Evolutionary conservation across 92 coral and sea anemone genomes (phyloP).

Genomic region (Parazoanthus swiftii): DNA sequence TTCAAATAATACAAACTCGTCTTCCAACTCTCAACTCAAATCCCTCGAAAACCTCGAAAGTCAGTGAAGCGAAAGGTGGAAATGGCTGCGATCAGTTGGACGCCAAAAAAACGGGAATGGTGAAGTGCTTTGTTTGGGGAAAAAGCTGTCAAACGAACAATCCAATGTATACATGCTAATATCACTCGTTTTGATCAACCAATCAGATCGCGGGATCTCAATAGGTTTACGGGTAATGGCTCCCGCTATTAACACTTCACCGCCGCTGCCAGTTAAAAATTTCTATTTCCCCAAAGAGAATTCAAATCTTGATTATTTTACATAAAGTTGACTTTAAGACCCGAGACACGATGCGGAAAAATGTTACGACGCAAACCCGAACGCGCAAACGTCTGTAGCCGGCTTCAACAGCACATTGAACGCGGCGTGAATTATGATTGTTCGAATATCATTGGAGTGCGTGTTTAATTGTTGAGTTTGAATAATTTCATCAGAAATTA

Average conservation of each 20-base stretch:
- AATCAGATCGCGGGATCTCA: slow-evolving; percentile 75
- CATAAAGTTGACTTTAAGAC: slow-evolving; percentile 49
- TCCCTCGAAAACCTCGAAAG: neutral
- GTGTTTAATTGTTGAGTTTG: slow-evolving; percentile 38
- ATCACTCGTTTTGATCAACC: slow-evolving; percentile 50
- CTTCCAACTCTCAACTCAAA: neutral
- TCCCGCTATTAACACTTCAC: slow-evolving; percentile 46
- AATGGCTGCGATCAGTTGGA: slow-evolving; percentile 12
- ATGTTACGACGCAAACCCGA: neutral
- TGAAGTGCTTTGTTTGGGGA: slow-evolving; percentile 19
- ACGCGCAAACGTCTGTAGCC: neutral
- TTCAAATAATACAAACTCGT: neutral
- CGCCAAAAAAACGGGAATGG: slow-evolving; percentile 13
- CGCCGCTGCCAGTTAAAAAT: slow-evolving; percentile 27
- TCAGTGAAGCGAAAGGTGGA: slow-evolving; percentile 2
- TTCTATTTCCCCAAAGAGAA: slow-evolving; percentile 55
- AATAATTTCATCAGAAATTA: slow-evolving; percentile 20
- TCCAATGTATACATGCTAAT: slow-evolving; percentile 52
- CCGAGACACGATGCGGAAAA: slow-evolving; percentile 29
- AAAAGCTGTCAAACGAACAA: slow-evolving; percentile 34
- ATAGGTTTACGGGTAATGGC: slow-evolving; percentile 81
- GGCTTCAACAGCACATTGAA: neutral
- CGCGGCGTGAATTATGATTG: neutral
- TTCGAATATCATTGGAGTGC: slow-evolving; percentile 8
- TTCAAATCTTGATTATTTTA: slow-evolving; percentile 60